These are phyloP conservation scores for Rhadinocentrus ornatus DNA, from an alignment of 2,797 vertebrate genomes.

Conservation along the genomic window DNA sequence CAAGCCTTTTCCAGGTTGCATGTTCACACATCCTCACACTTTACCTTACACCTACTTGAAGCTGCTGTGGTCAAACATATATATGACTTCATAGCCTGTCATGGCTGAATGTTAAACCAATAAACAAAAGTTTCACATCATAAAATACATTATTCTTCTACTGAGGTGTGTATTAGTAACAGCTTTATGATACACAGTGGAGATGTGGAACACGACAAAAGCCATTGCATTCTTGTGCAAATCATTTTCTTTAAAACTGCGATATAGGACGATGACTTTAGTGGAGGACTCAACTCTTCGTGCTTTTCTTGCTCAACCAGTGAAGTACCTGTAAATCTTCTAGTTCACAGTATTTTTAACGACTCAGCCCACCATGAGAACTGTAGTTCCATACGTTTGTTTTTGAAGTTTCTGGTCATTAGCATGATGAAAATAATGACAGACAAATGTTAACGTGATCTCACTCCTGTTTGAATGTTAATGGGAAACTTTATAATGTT, in stretches of 20 bases:
- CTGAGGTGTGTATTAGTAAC: not conserved
- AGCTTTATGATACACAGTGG: not conserved
- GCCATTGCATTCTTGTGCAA: not conserved
- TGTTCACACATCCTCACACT: not conserved
- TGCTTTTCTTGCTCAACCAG: not conserved
- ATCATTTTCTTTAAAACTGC: not conserved
- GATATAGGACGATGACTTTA: not conserved
- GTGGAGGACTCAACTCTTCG: not conserved
- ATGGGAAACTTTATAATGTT: not conserved
- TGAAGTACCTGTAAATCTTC: slow-evolving; percentile 30
- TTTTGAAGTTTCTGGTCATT: slow-evolving; percentile 34
- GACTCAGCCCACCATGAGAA: not conserved
- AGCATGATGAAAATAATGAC: slow-evolving; percentile 14
- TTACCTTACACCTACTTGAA: slow-evolving; percentile 27
- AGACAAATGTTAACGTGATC: slow-evolving; percentile 20
- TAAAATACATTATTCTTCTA: slow-evolving; percentile 15
- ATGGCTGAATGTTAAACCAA: not conserved
- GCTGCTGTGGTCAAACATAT: not conserved
- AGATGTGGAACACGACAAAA: not conserved
- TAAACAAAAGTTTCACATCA: slow-evolving; percentile 29
- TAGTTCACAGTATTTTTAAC: slow-evolving; percentile 24
- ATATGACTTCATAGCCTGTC: not conserved
- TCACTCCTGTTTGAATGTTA: slow-evolving; percentile 17
- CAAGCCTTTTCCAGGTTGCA: not conserved
- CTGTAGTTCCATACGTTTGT: slow-evolving; percentile 20